These are phyloP conservation scores for Chrysaora quinquecirrha DNA, from an alignment of 30 jellyfish, hydroid and myxozoan genomes.

Conservation along the genomic window DNA sequence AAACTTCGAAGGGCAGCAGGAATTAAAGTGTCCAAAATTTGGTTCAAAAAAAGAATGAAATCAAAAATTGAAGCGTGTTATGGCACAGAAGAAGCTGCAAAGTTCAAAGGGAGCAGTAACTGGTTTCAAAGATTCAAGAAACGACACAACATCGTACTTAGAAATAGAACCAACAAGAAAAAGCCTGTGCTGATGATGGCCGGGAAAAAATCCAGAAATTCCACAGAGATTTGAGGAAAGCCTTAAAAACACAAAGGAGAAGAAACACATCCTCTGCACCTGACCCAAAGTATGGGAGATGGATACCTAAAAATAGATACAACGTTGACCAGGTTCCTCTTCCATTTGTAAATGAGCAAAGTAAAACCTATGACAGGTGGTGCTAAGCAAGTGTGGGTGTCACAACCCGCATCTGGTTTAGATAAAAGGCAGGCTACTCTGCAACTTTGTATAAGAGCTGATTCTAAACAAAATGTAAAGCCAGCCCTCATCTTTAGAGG, in stretches of 20 bases:
- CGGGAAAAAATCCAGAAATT: not conserved
- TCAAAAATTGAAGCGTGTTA: not conserved
- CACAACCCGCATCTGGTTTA: no score
- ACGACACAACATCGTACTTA: not conserved
- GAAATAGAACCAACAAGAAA: not conserved
- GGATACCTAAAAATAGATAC: no score
- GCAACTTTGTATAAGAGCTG: no score
- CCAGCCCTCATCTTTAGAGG: no score
- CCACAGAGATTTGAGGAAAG: not conserved
- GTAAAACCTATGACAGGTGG: no score
- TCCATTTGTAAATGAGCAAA: no score
- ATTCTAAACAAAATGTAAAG: no score
- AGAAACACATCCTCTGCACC: no score
- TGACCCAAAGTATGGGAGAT: no score
- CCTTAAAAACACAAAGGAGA: not conserved
- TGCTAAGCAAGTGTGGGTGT: no score
- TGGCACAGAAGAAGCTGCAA: conserved; percentile 1
- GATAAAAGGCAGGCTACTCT: no score
- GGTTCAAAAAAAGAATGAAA: not conserved
- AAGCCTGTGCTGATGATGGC: conserved; percentile 2
- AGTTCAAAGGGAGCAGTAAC: not conserved
- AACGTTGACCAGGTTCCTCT: no score
- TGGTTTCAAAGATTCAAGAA: not conserved
- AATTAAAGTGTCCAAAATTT: not conserved
- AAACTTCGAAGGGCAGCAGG: not conserved